Evolutionary conservation across 2,113 vertebrate species (phyloP).

Genomic region (Tetrax tetrax): DNA sequence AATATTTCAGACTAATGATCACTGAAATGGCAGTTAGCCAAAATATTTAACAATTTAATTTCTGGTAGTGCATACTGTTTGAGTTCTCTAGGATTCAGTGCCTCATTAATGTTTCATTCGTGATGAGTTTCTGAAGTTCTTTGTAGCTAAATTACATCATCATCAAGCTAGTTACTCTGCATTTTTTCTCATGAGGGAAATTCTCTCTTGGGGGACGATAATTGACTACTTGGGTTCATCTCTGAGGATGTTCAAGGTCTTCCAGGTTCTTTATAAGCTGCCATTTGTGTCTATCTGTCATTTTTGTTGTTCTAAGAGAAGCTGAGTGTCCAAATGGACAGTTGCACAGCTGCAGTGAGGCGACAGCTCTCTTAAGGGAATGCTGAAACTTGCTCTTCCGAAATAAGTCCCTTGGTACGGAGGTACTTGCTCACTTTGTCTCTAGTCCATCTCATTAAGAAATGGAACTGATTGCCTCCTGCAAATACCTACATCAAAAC

Average conservation of each 20-base stretch:
- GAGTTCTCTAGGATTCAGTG: neutral
- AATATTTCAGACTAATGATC: slow-evolving; percentile 65
- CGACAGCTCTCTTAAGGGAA: neutral
- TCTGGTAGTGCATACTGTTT: neutral
- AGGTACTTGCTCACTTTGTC: neutral
- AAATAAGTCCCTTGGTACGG: neutral
- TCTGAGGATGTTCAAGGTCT: neutral
- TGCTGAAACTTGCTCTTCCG: neutral
- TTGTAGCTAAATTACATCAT: neutral
- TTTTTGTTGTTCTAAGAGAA: neutral
- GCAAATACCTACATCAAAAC: neutral
- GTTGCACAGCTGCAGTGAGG: neutral
- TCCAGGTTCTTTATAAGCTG: neutral
- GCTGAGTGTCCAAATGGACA: neutral
- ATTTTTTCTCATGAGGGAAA: neutral
- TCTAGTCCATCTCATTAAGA: neutral
- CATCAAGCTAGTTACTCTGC: neutral
- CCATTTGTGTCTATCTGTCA: neutral
- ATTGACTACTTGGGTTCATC: neutral
- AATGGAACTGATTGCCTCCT: neutral
- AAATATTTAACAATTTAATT: slow-evolving; percentile 56
- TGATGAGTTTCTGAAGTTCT: neutral
- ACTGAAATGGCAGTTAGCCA: slow-evolving; percentile 41
- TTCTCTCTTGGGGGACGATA: neutral
- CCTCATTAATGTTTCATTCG: neutral